These are phyloP conservation scores for Cistogaster globosa DNA, from an alignment of 2,888 invertebrate species.

Conservation along the genomic window DNA sequence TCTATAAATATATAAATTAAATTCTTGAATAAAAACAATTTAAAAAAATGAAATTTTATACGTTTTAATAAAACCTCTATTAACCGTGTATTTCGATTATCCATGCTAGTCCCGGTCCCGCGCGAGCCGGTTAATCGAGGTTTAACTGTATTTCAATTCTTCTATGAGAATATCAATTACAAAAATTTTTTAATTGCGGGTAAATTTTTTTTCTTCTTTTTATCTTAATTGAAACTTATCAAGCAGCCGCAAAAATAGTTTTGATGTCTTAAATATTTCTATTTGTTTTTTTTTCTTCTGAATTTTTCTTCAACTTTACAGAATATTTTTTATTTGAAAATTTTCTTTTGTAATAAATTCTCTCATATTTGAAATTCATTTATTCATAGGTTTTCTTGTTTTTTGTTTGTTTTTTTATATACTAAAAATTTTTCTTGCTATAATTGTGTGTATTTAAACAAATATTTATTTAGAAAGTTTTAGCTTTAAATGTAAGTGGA, in stretches of 20 bases:
- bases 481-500: slow-evolving; percentile 42
- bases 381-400: slow-evolving; percentile 60
- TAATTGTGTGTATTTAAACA: slow-evolving; percentile 51
- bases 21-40: no score
- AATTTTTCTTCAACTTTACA: background rate
- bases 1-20: no score
- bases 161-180: no score
- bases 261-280: slow-evolving; percentile 16
- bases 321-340: slow-evolving; percentile 8
- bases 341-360: slow-evolving; percentile 27
- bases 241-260: background rate
- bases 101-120: no score
- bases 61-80: no score
- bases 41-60: no score
- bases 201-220: background rate
- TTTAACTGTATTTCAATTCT: no score
- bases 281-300: slow-evolving; percentile 26
- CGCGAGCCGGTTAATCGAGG: no score
- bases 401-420: slow-evolving; percentile 32
- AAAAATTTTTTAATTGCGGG: background rate
- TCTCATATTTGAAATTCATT: slow-evolving; percentile 67
- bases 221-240: background rate
- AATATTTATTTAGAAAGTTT: slow-evolving; percentile 71
- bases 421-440: slow-evolving; percentile 18
- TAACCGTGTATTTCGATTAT: no score